phyloP scores from a whole-genome alignment of 2,797 vertebrate genomes.

The Galago senegalensis region DNA sequence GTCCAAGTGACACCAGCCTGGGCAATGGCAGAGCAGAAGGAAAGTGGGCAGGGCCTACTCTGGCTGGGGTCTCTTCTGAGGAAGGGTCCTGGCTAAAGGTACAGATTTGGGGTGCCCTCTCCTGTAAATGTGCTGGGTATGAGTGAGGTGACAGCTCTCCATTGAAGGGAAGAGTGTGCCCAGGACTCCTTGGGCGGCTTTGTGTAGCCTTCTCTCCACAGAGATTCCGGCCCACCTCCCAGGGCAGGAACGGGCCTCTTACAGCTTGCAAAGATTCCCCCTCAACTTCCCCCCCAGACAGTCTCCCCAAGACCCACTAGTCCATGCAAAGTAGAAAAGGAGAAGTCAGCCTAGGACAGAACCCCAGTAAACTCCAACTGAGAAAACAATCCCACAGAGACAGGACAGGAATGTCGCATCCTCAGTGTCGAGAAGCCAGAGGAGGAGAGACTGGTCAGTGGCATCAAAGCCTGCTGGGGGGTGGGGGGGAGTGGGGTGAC shows the following conservation, averaged over 20 bases:
- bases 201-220: not conserved
- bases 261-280: not conserved
- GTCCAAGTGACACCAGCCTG: not conserved
- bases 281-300: no score
- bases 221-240: not conserved
- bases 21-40: not conserved
- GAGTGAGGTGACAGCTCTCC: not conserved
- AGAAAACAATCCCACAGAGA: not conserved
- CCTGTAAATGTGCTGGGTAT: not conserved
- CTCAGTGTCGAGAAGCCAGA: not conserved
- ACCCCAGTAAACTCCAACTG: not conserved
- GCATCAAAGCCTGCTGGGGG: not conserved
- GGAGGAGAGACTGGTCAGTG: not conserved
- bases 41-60: not conserved
- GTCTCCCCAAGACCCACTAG: not conserved
- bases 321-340: not conserved
- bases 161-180: not conserved
- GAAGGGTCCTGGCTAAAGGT: not conserved
- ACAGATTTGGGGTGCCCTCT: not conserved
- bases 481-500: no score
- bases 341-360: not conserved
- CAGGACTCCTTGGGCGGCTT: not conserved
- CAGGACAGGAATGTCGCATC: not conserved
- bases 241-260: not conserved
- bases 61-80: not conserved